Evolutionary conservation across 2,888 invertebrate genomes (phyloP).

Genomic region (Leucoptera coffeella): DNA sequence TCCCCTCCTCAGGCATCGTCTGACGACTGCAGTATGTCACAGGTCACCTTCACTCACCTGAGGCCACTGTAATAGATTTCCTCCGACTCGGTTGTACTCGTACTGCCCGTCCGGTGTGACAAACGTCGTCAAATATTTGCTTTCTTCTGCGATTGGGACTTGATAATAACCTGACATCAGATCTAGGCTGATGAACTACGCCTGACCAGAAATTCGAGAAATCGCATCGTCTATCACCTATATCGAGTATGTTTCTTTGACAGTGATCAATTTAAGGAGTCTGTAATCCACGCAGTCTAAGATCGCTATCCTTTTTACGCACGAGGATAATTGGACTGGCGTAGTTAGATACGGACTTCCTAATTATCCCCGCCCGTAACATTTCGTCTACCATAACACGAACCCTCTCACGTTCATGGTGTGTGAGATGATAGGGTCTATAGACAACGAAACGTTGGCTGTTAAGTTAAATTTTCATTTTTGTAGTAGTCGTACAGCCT

Average conservation of each 20-base stretch:
- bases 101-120: conserved; percentile 11
- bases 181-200: conserved; percentile 7
- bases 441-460: conserved; percentile 8
- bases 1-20: conserved; percentile 8
- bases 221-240: conserved; percentile 9
- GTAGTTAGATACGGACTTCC: conserved; percentile 7
- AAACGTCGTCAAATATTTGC: conserved; percentile 12
- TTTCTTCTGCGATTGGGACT: conserved; percentile 6
- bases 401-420: conserved; percentile 8
- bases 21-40: conserved; percentile 9
- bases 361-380: conserved; percentile 8
- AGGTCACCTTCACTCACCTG: too few relatives aligned
- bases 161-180: conserved; percentile 7
- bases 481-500: conserved; percentile 7
- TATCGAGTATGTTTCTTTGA: conserved; percentile 8
- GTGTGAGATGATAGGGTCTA: conserved; percentile 9
- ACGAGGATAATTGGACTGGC: conserved; percentile 6
- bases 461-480: conserved; percentile 8
- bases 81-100: conserved; percentile 8
- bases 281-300: conserved; percentile 5
- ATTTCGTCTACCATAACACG: conserved; percentile 9
- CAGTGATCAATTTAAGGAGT: conserved; percentile 5
- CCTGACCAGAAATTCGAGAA: conserved; percentile 6
- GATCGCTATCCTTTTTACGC: conserved; percentile 2
- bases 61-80: too few relatives aligned